These are phyloP conservation scores for Campoletis raptor DNA, from an alignment of 2,888 invertebrate genomes.

Conservation along the genomic window DNA sequence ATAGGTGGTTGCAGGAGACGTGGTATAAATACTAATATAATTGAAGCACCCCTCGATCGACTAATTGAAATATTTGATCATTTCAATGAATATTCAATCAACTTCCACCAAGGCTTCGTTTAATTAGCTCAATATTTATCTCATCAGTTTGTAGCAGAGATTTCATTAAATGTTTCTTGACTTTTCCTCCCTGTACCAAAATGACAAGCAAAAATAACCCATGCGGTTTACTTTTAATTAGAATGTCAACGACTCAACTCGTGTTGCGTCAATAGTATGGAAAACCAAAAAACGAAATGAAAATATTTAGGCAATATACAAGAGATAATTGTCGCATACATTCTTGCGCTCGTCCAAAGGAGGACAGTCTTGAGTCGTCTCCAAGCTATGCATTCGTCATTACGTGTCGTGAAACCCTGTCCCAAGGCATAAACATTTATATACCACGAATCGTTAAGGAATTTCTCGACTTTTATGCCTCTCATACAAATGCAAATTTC, in stretches of 20 bases:
- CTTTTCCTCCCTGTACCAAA: background rate
- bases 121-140: background rate
- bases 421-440: constrained; percentile 64
- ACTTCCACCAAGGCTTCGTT: background rate
- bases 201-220: background rate
- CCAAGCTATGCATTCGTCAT: constrained; percentile 53
- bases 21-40: background rate
- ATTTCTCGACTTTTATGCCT: constrained; percentile 56
- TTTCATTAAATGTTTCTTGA: background rate
- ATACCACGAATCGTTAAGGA: constrained; percentile 59
- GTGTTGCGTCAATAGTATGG: no score
- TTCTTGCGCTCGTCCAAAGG: background rate
- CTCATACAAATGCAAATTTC: constrained; percentile 40
- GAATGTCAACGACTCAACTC: background rate
- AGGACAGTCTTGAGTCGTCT: constrained; percentile 9
- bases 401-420: constrained; percentile 50
- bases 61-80: background rate
- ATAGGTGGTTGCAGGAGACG: background rate
- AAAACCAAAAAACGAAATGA: background rate
- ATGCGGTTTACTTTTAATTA: background rate
- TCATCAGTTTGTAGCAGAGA: background rate
- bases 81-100: constrained; percentile 7
- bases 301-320: background rate
- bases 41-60: background rate
- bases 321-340: constrained; percentile 12